Base-by-base conservation (phyloP, 92 coral and sea anemone species). In the Galaxea fascicularis region DNA sequence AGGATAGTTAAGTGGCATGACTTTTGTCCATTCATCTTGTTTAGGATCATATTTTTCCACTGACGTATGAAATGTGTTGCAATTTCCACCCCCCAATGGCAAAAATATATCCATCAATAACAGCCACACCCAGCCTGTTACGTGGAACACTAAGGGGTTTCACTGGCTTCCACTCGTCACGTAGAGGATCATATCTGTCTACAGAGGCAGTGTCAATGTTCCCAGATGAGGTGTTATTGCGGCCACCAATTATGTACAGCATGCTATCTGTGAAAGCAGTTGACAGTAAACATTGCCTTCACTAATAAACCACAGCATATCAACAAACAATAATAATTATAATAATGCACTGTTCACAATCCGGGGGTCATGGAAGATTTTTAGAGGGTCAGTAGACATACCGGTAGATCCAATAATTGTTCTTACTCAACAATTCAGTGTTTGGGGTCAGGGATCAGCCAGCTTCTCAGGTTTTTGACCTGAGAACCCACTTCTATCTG, bases 31-130 rank as follows among this genome's bases (percentile, higher is more conserved):
- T 18, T 80, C 26, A 46, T 90, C 92, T 22, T 84, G 94, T n/a
- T 81, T 85, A 18, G 92, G 89, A 64, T 87, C 91, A 66, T 90
- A 90, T 28, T 81, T 31, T 60, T 93, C 96, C 5, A 90, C 92
- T 58, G 91, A 88, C 49, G 76, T 85, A 72, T 87, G 89, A 64
- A 25, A 76, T 30, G 89, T 16, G 74, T 80, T 87, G 39, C 98
- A 95, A 86, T 84, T 90, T 26, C 93, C 91, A 73, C 98, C 98
- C 24, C n/a, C 98, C 98, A 27, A 94, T 56, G 5, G 98, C 98
- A 74, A 91, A 94, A 41, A 94, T 88, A 64, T 39, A 86, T 17
- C 89, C 93, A 31, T 83, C 93, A 21, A 79, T 60, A 58, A 78
- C 82, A 13, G 88, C 91, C 69, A 92, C 88, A 24, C 95, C 98